phyloP scores from a whole-genome alignment of 2,888 invertebrate genomes.

The Conops quadrifasciatus region DNA sequence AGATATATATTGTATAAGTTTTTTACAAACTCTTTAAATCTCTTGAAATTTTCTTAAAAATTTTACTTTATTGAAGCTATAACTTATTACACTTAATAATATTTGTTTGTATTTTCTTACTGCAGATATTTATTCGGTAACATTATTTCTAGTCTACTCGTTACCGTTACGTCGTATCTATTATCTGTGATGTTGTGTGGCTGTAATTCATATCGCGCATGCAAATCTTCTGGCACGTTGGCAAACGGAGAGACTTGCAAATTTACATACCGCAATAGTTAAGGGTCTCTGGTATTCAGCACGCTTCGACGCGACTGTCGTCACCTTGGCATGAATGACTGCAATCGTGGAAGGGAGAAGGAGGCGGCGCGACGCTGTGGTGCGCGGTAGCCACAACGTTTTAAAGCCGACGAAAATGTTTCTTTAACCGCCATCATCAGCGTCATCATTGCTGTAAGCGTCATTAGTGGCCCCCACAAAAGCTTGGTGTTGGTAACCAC shows the following conservation, averaged over 20 bases:
- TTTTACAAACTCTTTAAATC: too few relatives aligned
- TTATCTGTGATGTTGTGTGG: background rate
- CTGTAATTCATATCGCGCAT: background rate
- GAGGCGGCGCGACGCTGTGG: background rate
- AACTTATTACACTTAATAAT: too few relatives aligned
- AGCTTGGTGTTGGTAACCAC: background rate
- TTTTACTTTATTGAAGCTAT: too few relatives aligned
- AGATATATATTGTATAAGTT: too few relatives aligned
- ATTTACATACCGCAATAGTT: conserved; percentile 6
- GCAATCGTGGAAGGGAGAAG: background rate
- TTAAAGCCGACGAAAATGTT: background rate
- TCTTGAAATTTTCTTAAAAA: too few relatives aligned
- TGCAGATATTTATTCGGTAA: too few relatives aligned
- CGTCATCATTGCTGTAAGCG: background rate
- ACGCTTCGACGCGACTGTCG: background rate
- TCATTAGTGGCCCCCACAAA: conserved; percentile 1
- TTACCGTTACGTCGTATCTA: background rate
- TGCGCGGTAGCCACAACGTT: background rate
- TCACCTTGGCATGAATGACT: background rate
- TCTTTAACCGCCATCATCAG: background rate
- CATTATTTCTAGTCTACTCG: too few relatives aligned
- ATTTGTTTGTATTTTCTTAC: too few relatives aligned
- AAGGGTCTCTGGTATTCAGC: background rate
- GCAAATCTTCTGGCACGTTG: conserved; percentile 1
- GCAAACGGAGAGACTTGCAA: conserved; percentile 1